These are phyloP conservation scores for Mungos mungo DNA, from an alignment of 2,113 vertebrate genomes.

Conservation along the genomic window DNA sequence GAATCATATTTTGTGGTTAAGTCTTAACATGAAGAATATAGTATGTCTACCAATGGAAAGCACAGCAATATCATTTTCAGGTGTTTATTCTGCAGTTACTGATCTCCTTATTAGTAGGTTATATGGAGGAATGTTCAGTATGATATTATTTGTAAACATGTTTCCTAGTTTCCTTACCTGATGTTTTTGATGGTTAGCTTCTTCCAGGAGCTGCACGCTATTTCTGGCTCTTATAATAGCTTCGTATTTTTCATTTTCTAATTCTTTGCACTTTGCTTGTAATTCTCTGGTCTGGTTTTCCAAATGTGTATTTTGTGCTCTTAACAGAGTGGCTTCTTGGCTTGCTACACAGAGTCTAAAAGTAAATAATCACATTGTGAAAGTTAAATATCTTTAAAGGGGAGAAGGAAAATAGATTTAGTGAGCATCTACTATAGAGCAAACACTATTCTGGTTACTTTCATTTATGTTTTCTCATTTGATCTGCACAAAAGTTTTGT, in stretches of 20 bases:
- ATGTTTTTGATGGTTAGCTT: constrained; percentile 91
- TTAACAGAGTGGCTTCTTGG: constrained; percentile 87
- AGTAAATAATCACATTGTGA: constrained; percentile 41
- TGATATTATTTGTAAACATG: neutral
- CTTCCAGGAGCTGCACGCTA: constrained; percentile 92
- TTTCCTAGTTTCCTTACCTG: constrained; percentile 85
- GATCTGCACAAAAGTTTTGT: neutral
- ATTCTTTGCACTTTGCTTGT: constrained; percentile 82
- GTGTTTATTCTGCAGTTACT: neutral
- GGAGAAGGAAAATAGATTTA: neutral
- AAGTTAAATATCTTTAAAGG: constrained; percentile 39
- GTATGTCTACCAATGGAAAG: neutral
- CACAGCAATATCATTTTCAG: neutral
- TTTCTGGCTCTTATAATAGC: constrained; percentile 89
- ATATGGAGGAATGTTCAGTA: neutral
- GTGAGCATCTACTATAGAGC: neutral
- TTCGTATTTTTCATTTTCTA: constrained; percentile 91
- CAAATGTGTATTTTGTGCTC: constrained; percentile 86
- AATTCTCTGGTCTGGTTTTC: constrained; percentile 90
- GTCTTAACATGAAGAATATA: neutral
- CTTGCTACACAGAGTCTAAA: constrained; percentile 83
- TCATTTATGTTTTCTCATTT: constrained; percentile 24
- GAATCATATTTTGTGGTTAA: neutral
- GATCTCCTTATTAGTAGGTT: neutral
- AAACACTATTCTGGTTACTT: constrained; percentile 9